phyloP scores from a whole-genome alignment of 30 jellyfish, hydroid and myxozoan species.

The Clytia hemisphaerica region DNA sequence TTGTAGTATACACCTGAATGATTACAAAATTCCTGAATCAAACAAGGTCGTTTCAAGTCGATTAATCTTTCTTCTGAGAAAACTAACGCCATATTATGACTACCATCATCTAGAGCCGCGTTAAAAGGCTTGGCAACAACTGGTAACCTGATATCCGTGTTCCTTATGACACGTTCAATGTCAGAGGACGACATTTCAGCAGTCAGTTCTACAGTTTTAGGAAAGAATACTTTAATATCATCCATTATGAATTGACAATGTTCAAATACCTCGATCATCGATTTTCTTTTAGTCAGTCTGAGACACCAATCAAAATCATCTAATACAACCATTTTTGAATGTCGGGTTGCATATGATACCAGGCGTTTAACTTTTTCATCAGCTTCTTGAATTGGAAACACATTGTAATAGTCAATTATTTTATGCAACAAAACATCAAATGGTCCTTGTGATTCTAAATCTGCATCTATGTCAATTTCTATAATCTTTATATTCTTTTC shows the following conservation, averaged over 20 bases:
- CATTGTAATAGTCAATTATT: conserved; percentile 48
- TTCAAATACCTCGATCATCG: conserved; percentile 31
- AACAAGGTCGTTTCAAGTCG: conserved; percentile 56
- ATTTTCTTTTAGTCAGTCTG: conserved; percentile 36
- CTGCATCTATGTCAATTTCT: conserved; percentile 42
- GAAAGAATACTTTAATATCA: conserved; percentile 49
- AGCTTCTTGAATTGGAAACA: conserved; percentile 32
- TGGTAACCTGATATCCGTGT: conserved; percentile 43
- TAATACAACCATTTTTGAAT: conserved; percentile 8
- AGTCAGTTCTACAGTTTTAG: conserved; percentile 56
- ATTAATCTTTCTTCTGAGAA: conserved; percentile 36
- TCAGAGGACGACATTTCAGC: conserved; percentile 7
- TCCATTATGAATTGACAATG: conserved; percentile 54
- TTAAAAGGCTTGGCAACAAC: conserved; percentile 53
- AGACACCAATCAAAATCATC: conserved; percentile 53
- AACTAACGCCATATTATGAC: conserved; percentile 73
- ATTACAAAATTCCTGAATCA: conserved; percentile 69
- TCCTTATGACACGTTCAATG: neutral
- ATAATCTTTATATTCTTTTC: conserved; percentile 26
- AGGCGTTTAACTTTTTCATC: conserved; percentile 21
- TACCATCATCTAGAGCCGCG: conserved; percentile 61
- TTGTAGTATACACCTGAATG: conserved; percentile 81
- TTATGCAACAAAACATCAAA: conserved; percentile 78
- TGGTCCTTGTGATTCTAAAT: conserved; percentile 73
- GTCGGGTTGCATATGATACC: conserved; percentile 6